Evolutionary conservation across 2,888 invertebrate genomes (phyloP).

Genomic region (Creontiades dilutus): DNA sequence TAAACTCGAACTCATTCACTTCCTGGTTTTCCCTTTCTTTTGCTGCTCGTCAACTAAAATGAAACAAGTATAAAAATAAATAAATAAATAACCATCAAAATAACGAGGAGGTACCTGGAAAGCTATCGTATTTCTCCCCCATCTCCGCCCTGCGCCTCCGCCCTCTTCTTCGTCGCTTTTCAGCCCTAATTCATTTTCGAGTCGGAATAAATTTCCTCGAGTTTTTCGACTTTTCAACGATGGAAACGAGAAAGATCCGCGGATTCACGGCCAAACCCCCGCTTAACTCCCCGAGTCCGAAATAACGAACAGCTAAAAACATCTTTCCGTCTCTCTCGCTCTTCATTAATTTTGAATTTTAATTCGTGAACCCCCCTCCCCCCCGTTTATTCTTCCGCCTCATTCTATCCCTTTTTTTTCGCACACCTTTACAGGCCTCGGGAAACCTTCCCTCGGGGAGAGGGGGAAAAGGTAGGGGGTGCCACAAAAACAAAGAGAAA

Average conservation of each 20-base stretch:
- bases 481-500: background rate
- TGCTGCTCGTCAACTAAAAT: too few species aligned
- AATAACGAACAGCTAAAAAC: constrained; percentile 11
- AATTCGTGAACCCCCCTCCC: background rate
- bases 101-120: background rate
- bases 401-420: too few species aligned
- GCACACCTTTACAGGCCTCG: too few species aligned
- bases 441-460: background rate
- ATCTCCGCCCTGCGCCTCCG: too few species aligned
- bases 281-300: background rate
- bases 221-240: background rate
- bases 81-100: background rate
- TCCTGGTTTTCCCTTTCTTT: too few species aligned
- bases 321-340: background rate
- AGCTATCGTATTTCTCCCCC: background rate
- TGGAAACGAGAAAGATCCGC: background rate
- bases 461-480: background rate
- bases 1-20: too few species aligned
- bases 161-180: background rate
- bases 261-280: background rate
- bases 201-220: constrained; percentile 3
- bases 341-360: constrained; percentile 42
- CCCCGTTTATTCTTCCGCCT: background rate
- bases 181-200: background rate
- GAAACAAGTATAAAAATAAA: too few species aligned